Evolutionary conservation across 2,797 vertebrate species (phyloP), one percentile per base, ranked within the genome.

Genomic region (Pangasius sanitwongsei): DNA sequence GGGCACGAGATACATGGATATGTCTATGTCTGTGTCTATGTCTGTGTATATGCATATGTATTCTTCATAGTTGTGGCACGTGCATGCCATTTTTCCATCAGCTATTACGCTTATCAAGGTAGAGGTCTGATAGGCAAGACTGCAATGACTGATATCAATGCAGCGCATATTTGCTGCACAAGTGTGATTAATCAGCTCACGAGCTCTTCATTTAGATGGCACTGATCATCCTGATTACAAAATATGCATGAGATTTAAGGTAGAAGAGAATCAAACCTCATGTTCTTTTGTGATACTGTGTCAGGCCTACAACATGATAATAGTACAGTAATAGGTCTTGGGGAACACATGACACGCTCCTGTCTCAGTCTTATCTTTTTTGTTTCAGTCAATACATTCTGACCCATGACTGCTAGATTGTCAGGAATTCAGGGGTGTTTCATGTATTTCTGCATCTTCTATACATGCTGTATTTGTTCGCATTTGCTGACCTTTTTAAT

Each of bases 21-120:
- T 48, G 8, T 9, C 48, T 48, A 9, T 48, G 13, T 16, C 48
- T 77, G 53, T 48, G 8, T 9, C 48, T 48, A 9, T 48, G 13
- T 16, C 48, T 77, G 53, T 6, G 13, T 78, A 78, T 81, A 37
- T 81, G 6, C 8, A 41, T 44, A 44, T 8, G 59, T 65, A 83
- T 77, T 69, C 44, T 50, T 44, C 74, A 80, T 81, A 53, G 41
- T 23, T 75, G 37, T 67, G 44, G 80, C 89, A 89, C 86, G 88
- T 90, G 90, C 87, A 70, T 84, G 25, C 67, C 72, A 85, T 59
- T 81, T 81, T 59, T 59, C 53, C 50, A 65, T 75, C 81, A 63
- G 44, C 37, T 57, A 1, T n/a, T 69, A 25, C 8, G 25, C 37
- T 48, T 20, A 84, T 67, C 82, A 11, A 50, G 28, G 23, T 50